Base-by-base conservation (phyloP, 2,888 invertebrate species). In the Eugnorisma glareosa region DNA sequence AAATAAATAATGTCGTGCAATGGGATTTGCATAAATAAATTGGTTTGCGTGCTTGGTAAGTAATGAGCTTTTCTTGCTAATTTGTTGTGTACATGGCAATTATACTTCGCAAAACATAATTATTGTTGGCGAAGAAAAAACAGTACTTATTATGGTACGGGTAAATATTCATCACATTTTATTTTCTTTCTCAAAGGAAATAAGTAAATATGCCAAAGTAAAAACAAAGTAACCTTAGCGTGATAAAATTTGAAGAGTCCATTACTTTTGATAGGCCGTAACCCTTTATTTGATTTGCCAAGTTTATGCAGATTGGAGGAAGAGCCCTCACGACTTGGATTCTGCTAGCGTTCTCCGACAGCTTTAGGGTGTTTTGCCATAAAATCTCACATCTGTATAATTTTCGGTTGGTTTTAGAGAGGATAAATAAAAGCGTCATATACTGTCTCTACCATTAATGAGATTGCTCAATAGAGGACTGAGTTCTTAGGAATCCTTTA, bases 221-320 rank as follows among this genome's bases (percentile, higher is more conserved):
- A 73, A 84, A 84, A 84, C 71, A 68, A 71, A 81, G 68, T 45
- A 63, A 43, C 43, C 66, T 57, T 21, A 66, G 48, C 40, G 76
- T 78, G 66, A 85, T 77, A 77, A 83, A 83, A 81, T 81, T 75
- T 61, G 43, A 40, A 51, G 78, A 68, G 73, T 68, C 74, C 48
- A 73, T 85, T 81, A 74, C 77, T 75, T 85, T 83, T 85, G 78
- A 85, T 75, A 76, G 74, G 64, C 51, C 70, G 45, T 85, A 78
- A 85, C 83, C 81, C 74, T 79, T 85, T 79, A 86, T 84, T 79
- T 79, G 73, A 86, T 84, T 79, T 77, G 63, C 61, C 37, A 67
- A 75, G 51, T 75, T 77, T 73, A 82, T 73, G 73, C 51, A 70
- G 64, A 64, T 64, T 64, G 64, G n/a, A 64, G 64, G 63, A 37